These are phyloP conservation scores for Lophius americanus DNA, from an alignment of 2,797 vertebrate species.

Conservation along the genomic window DNA sequence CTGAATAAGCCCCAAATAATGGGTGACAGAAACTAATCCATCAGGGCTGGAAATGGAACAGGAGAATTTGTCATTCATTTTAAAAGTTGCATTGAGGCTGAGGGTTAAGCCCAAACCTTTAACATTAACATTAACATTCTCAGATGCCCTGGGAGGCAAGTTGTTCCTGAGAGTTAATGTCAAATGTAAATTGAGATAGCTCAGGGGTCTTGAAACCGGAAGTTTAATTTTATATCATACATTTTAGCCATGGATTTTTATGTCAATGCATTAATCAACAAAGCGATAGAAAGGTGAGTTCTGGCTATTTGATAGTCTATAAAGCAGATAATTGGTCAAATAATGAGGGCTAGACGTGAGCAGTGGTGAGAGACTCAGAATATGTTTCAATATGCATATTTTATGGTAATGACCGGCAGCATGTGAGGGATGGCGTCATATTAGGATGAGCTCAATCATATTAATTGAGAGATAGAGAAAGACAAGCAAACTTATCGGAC, in stretches of 20 bases:
- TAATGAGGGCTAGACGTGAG: too few relatives aligned
- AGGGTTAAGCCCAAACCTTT: slow-evolving; percentile 5
- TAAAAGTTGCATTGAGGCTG: slow-evolving; percentile 1
- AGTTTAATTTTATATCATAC: too few relatives aligned
- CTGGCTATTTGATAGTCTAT: too few relatives aligned
- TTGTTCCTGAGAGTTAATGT: background rate
- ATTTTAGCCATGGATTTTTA: too few relatives aligned
- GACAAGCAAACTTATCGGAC: slow-evolving; percentile 11
- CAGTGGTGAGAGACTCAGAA: too few relatives aligned
- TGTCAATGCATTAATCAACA: too few relatives aligned
- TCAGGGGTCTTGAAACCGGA: too few relatives aligned
- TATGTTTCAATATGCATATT: too few relatives aligned
- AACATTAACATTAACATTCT: slow-evolving; percentile 6
- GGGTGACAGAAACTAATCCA: slow-evolving; percentile 36
- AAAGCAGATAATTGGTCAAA: too few relatives aligned
- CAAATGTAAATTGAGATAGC: background rate
- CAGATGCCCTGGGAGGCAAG: slow-evolving; percentile 8
- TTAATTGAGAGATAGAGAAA: slow-evolving; percentile 1
- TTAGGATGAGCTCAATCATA: slow-evolving; percentile 17
- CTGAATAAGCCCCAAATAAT: slow-evolving; percentile 17
- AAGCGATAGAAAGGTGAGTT: too few relatives aligned
- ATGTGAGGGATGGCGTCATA: slow-evolving; percentile 5
- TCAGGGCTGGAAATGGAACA: slow-evolving; percentile 6
- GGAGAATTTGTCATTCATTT: background rate
- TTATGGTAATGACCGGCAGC: background rate